Evolutionary conservation across 2,113 vertebrate species (phyloP).

Genomic region (Pungitius pungitius): DNA sequence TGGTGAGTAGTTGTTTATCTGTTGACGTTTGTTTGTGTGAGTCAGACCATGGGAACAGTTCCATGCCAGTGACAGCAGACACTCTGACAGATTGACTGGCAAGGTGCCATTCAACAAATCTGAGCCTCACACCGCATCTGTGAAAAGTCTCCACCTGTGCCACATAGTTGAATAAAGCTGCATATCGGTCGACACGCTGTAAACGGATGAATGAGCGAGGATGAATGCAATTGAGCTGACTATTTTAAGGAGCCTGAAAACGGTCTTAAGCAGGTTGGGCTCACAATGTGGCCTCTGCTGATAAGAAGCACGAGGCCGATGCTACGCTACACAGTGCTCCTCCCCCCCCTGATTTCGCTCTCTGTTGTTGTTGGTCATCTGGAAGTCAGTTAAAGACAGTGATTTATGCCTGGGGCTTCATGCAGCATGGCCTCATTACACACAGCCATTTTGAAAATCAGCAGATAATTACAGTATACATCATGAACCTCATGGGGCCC

Average conservation of each 20-base stretch:
- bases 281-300: conserved; percentile 65
- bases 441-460: conserved; percentile 84
- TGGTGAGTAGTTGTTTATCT: conserved; percentile 19
- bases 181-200: conserved; percentile 21
- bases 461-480: conserved; percentile 86
- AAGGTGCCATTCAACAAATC: conserved; percentile 49
- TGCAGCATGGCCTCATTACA: conserved; percentile 82
- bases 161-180: conserved; percentile 57
- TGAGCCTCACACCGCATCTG: conserved; percentile 26
- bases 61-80: conserved; percentile 54
- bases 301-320: conserved; percentile 64
- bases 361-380: conserved; percentile 76
- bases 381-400: conserved; percentile 81
- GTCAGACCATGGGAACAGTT: conserved; percentile 33
- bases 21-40: conserved; percentile 42
- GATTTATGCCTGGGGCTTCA: conserved; percentile 79
- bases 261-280: conserved; percentile 49
- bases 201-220: conserved; percentile 41
- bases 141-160: conserved; percentile 44
- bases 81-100: conserved; percentile 57
- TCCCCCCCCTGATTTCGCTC: conserved; percentile 56
- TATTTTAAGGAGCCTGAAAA: conserved; percentile 55
- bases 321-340: conserved; percentile 29
- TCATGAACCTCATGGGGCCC: conserved; percentile 76
- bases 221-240: conserved; percentile 41